These are phyloP conservation scores for Melanaphis sacchari DNA, from an alignment of 1,140 invertebrate species.

Conservation along the genomic window DNA sequence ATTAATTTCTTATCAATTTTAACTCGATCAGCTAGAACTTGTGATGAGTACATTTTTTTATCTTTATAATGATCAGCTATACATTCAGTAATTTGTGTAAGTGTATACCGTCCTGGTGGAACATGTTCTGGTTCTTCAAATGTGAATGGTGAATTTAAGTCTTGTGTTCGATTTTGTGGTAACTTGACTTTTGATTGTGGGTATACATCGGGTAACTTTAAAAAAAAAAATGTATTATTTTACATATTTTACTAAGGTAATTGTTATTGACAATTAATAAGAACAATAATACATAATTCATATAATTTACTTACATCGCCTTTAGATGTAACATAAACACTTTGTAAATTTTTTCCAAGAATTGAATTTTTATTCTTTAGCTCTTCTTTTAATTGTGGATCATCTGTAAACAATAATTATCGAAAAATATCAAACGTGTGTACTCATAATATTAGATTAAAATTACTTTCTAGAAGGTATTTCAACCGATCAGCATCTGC, in stretches of 20 bases:
- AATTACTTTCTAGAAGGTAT: neutral
- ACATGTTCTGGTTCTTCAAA: neutral
- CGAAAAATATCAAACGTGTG: neutral
- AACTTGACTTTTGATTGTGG: conserved; percentile 17
- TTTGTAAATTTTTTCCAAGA: conserved; percentile 25
- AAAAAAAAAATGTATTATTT: neutral
- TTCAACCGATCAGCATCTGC: conserved; percentile 26
- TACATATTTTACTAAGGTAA: neutral
- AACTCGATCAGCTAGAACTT: conserved; percentile 31
- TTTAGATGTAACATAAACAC: conserved; percentile 36
- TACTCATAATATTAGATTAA: neutral
- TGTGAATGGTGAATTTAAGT: neutral
- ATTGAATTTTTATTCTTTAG: conserved; percentile 28
- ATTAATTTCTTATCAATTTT: conserved; percentile 43
- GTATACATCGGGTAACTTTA: conserved; percentile 21
- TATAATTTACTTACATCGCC: conserved; percentile 30
- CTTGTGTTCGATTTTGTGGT: conserved; percentile 16
- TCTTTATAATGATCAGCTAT: conserved; percentile 37
- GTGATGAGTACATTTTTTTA: conserved; percentile 13
- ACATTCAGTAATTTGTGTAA: conserved; percentile 43
- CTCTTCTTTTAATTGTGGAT: conserved; percentile 32
- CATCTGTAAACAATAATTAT: conserved; percentile 1
- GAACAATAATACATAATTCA: neutral
- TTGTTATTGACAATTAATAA: neutral
- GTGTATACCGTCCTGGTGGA: conserved; percentile 26